Evolutionary conservation across 1,140 invertebrate species (phyloP).

Genomic region (Anoplophora glabripennis): DNA sequence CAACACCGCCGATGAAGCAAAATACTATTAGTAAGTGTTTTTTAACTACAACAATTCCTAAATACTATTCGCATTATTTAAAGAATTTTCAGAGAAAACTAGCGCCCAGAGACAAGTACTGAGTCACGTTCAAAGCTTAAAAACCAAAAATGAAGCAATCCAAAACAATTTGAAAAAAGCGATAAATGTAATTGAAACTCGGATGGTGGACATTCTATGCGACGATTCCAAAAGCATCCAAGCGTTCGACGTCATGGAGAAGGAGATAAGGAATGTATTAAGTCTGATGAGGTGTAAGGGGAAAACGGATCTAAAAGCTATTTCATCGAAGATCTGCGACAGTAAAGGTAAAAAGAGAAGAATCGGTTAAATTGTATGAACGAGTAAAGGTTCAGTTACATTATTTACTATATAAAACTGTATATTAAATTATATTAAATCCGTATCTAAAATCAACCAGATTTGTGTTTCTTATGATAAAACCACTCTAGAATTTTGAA

Average conservation of each 20-base stretch:
- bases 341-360: background rate
- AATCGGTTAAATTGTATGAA: background rate
- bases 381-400: too few species aligned
- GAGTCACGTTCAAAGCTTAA: conserved; percentile 22
- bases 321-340: too few species aligned
- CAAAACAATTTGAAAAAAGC: conserved; percentile 37
- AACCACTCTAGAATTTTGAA: too few species aligned
- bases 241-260: conserved; percentile 39
- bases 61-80: too few species aligned
- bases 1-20: too few species aligned
- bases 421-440: too few species aligned
- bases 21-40: too few species aligned
- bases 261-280: conserved; percentile 38
- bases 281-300: conserved; percentile 22
- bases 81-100: background rate
- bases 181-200: conserved; percentile 38
- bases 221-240: conserved; percentile 23
- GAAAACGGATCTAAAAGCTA: background rate
- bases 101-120: conserved; percentile 23
- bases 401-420: background rate
- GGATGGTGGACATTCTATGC: conserved; percentile 37
- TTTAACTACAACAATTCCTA: too few species aligned
- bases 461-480: too few species aligned
- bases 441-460: too few species aligned
- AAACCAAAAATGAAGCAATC: conserved; percentile 30